phyloP scores from a whole-genome alignment of 2,888 invertebrate species.

The Cephus nigrinus region DNA sequence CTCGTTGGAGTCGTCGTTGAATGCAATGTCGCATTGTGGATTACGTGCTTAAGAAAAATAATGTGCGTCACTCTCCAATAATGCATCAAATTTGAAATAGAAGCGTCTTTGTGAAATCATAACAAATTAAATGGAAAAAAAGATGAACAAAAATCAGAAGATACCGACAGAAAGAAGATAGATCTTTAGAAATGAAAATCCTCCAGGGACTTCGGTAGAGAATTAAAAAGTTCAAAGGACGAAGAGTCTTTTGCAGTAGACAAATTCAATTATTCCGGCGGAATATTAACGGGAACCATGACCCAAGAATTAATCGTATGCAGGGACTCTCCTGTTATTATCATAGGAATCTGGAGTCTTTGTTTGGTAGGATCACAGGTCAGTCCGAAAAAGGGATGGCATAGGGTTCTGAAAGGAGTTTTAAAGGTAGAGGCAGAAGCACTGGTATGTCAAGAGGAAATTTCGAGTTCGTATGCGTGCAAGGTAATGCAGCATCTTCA shows the following conservation, averaged over 20 bases:
- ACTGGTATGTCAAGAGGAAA: conserved; percentile 1
- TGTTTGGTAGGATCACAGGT: background rate
- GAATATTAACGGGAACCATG: background rate
- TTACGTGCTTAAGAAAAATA: background rate
- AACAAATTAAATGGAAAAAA: background rate
- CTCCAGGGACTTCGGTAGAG: too few relatives aligned
- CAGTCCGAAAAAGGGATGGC: background rate
- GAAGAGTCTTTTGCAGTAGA: background rate
- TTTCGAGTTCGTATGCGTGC: background rate
- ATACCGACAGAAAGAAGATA: background rate
- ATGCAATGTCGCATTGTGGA: background rate
- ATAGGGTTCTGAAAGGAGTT: conserved; percentile 5
- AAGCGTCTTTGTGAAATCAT: background rate
- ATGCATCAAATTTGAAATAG: background rate
- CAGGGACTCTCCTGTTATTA: conserved; percentile 19
- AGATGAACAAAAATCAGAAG: background rate
- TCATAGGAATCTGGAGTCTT: conserved; percentile 17
- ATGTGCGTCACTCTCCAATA: background rate
- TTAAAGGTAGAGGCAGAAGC: conserved; percentile 1
- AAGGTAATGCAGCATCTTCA: conserved; percentile 13
- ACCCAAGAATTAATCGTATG: conserved; percentile 15
- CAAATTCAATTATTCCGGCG: background rate
- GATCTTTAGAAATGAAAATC: background rate
- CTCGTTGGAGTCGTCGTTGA: background rate
- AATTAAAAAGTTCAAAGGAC: too few relatives aligned